A percentile compares a stretch with the other conserved stretches of the same genome.
Conservation (phyloP, 2,113 vertebrate genomes). For the Hippoglossus stenolepis region DNA sequence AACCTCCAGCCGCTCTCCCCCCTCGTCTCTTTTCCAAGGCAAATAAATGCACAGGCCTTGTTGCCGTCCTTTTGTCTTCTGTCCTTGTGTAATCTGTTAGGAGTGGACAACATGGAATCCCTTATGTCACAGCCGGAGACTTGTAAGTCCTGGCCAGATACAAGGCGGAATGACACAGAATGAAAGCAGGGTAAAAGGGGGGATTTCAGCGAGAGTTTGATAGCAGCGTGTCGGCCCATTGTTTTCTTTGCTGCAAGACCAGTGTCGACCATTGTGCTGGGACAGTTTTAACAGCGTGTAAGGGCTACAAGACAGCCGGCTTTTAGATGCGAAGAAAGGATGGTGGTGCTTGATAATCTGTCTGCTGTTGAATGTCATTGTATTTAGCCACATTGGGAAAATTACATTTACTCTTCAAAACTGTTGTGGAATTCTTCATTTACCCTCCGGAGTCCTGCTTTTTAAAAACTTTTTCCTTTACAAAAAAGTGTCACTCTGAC, state of each 20-base stretch:
- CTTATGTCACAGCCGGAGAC: slow-evolving; percentile 81
- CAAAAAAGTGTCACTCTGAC: slow-evolving; percentile 18
- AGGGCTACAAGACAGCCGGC: slow-evolving; percentile 42
- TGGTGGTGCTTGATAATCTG: slow-evolving; percentile 45
- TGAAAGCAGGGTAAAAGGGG: slow-evolving; percentile 72
- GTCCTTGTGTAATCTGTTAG: slow-evolving; percentile 83
- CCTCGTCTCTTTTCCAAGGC: slow-evolving; percentile 74
- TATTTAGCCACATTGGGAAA: slow-evolving; percentile 1
- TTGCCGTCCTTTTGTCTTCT: slow-evolving; percentile 86
- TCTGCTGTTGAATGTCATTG: slow-evolving; percentile 28
- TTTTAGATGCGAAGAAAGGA: slow-evolving; percentile 52
- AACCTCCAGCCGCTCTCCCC: slow-evolving; percentile 46
- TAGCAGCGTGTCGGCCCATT: slow-evolving; percentile 74
- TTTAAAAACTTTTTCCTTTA: background rate
- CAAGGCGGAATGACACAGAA: slow-evolving; percentile 77
- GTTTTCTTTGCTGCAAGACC: slow-evolving; percentile 72
- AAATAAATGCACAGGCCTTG: slow-evolving; percentile 82
- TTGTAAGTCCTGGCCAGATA: slow-evolving; percentile 80
- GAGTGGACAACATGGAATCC: slow-evolving; percentile 82
- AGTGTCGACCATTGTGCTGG: slow-evolving; percentile 71
- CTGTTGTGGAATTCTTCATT: background rate
- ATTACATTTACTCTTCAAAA: slow-evolving; percentile 18
- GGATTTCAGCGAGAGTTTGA: slow-evolving; percentile 77
- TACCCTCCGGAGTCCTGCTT: background rate
- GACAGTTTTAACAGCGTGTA: slow-evolving; percentile 65